Evolutionary conservation across 2,888 invertebrate genomes (phyloP), one percentile per base, ranked within the genome.

Genomic region (Lampropteryx suffumata): DNA sequence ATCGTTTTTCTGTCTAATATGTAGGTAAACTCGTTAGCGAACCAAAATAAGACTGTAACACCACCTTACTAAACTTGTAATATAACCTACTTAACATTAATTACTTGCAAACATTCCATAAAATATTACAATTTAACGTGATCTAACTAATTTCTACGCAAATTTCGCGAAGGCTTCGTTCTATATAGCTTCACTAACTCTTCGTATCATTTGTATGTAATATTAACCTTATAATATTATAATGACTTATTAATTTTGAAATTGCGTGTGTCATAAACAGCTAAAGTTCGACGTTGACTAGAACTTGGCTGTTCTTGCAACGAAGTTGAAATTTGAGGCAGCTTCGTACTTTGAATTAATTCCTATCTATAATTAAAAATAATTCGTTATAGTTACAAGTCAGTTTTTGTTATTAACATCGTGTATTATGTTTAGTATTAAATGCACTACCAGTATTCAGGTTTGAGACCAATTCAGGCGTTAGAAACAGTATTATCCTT

Each of bases 241-340:
- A 56, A 67, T 67, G 61, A 67, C 64, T 64, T 61, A 67, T 69
- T 73, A 72, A 67, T 54, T 63, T 67, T 62, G 55, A 64, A 63
- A 66, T 68, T 61, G 67, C 62, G 67, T 69, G 67, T 63, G 59
- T 60, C 54, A 57, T 53, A 59, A 55, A 57, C 59, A 62, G 52
- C 60, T 57, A 64, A 78, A 76, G 65, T 73, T 76, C 60, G 48
- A 55, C 50, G 65, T 59, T 56, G 50, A 61, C 57, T 64, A 53
- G 60, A 70, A 68, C 59, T 68, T 69, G 62, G 52, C 51, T 62
- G 59, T 59, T 57, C 50, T 58, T 61, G 53, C 49, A 45, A 52
- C 46, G 46, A 57, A 35, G 45, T 46, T 27, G 51, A 44, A 46
- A 55, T 52, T 50, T 50, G 13, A 46, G 54, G 61, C 17, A 69